Base-by-base conservation (phyloP, 2,888 invertebrate genomes). In the Tetanocera ferruginea region DNA sequence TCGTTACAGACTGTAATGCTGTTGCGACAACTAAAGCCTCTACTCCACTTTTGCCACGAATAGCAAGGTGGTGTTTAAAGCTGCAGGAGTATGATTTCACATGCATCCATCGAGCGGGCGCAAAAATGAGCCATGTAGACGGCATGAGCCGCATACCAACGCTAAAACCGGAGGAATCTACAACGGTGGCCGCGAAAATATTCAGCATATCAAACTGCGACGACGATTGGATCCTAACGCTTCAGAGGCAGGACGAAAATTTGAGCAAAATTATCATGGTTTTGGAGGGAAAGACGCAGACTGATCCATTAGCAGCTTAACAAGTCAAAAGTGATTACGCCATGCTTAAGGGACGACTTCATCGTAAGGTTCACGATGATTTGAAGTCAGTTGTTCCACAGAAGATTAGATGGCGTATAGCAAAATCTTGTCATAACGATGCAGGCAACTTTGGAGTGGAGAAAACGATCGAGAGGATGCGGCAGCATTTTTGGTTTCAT, bases 281-380 rank as follows among this genome's bases (percentile, higher is more conserved):
- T 34, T 23, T 55, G n/a, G 4, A 3, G 3, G 2, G 11, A n/a
- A 51, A 8, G 17, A 28, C 23, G n/a, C 5, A 0, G 71, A 57
- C n/a, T 28, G 34, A 71, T 34, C 11, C 23, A 19, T 8, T 19
- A 0, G 9, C 23, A 8, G 31, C 6, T 11, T 3, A 28, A 23
- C 74, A 74, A 49, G 43, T 74, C n/a, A 60, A 37, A n/a, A 64
- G 57, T 17, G 79, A 81, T 25, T 82, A 80, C 23, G 66, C 23
- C 6, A 57, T 81, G 5, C 71, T 73, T 4, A 28, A 57, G n/a
- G 79, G 78, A 25, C 60, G 60, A 25, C 25, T 60, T 25, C 25
- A 60, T 60, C 60, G 60, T 25, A 19, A 25, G 5, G 60, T 25
- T 60, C 23, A 14, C 8, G 25, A 60, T 25, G 19, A 14, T 25